phyloP scores from a whole-genome alignment of 2,888 invertebrate species.

The Cenopis cana region DNA sequence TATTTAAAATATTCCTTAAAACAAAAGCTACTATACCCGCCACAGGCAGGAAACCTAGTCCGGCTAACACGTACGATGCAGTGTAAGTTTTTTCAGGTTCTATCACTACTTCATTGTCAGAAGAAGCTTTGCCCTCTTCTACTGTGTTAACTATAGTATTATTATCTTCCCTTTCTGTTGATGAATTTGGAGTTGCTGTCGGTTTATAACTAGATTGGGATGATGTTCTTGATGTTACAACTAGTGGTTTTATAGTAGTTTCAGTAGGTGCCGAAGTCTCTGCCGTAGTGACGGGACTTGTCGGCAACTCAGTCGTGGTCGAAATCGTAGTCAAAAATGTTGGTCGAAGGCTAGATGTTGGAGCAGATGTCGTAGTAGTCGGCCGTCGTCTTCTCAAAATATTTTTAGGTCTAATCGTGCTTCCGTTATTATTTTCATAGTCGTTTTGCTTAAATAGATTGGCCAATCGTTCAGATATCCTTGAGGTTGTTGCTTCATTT shows the following conservation, averaged over 20 bases:
- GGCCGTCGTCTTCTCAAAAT: constrained; percentile 71
- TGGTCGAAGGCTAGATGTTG: constrained; percentile 46
- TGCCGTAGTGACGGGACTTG: constrained; percentile 47
- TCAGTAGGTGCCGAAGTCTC: constrained; percentile 55
- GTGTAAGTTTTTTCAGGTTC: constrained; percentile 86
- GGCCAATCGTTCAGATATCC: constrained; percentile 65
- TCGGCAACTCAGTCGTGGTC: constrained; percentile 49
- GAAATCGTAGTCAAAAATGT: constrained; percentile 47
- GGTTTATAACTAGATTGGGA: constrained; percentile 71
- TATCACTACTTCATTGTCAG: constrained; percentile 82
- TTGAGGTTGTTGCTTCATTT: constrained; percentile 58
- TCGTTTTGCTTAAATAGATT: constrained; percentile 65
- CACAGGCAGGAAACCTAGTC: constrained; percentile 85
- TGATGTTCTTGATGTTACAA: constrained; percentile 78
- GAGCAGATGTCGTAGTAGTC: constrained; percentile 66
- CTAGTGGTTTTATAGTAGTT: constrained; percentile 62
- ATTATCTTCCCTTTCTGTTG: constrained; percentile 52
- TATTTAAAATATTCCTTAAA: constrained; percentile 82
- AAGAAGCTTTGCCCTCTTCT: constrained; percentile 55
- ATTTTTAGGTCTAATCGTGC: constrained; percentile 66
- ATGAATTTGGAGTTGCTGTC: constrained; percentile 56
- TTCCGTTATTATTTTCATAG: constrained; percentile 61
- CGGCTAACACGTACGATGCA: constrained; percentile 86
- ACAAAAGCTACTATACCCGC: constrained; percentile 85
- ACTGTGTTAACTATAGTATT: constrained; percentile 59